phyloP scores from a whole-genome alignment of 1,140 invertebrate genomes.

The Penaeus chinensis region DNA sequence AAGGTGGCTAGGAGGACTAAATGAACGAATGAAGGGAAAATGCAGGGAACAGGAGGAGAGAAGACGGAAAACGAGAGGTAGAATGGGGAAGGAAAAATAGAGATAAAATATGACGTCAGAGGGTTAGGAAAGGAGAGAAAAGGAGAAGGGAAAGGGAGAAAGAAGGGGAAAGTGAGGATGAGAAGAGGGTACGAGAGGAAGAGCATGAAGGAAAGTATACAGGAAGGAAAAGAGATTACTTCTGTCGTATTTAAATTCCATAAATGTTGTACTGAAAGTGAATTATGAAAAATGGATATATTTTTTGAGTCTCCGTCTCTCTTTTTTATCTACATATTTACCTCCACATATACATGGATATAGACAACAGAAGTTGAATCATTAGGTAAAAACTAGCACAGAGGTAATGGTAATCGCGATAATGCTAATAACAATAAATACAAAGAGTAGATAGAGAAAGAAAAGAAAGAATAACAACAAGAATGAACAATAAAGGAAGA shows the following conservation, averaged over 20 bases:
- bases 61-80: too few relatives aligned
- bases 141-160: too few relatives aligned
- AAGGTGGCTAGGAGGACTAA: too few relatives aligned
- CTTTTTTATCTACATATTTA: background rate
- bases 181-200: too few relatives aligned
- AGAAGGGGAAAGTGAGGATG: too few relatives aligned
- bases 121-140: too few relatives aligned
- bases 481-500: background rate
- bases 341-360: background rate
- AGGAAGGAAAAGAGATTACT: background rate
- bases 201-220: background rate
- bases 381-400: background rate
- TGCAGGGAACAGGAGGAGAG: too few relatives aligned
- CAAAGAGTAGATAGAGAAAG: background rate
- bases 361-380: background rate
- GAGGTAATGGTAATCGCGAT: background rate
- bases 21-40: too few relatives aligned
- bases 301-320: too few relatives aligned
- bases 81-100: too few relatives aligned
- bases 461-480: background rate
- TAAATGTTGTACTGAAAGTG: background rate
- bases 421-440: background rate
- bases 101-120: too few relatives aligned
- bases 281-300: background rate
- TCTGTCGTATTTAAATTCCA: background rate